Evolutionary conservation across 2,888 invertebrate genomes (phyloP).

Genomic region (Apotomis turbidana): DNA sequence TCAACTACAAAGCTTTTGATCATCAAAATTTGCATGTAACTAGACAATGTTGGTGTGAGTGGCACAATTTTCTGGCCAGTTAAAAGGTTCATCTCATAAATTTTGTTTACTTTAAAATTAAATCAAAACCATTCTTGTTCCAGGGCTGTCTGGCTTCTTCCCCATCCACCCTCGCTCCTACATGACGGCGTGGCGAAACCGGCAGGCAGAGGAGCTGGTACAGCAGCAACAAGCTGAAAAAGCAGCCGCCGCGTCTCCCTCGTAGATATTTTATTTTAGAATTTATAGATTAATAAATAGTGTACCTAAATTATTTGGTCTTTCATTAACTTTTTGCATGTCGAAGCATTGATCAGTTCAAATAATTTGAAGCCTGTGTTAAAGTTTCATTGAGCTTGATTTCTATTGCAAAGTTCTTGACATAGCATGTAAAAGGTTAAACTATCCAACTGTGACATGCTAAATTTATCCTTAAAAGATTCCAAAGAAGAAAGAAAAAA

Average conservation of each 20-base stretch:
- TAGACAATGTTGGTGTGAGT: too few relatives aligned
- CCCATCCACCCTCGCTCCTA: constrained; percentile 94
- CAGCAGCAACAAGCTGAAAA: constrained; percentile 61
- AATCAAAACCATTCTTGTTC: constrained; percentile 38
- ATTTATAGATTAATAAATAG: constrained; percentile 36
- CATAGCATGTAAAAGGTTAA: too few relatives aligned
- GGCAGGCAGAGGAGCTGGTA: constrained; percentile 67
- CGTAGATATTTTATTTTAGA: constrained; percentile 43
- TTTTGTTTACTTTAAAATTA: not conserved
- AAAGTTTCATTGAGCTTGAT: too few relatives aligned
- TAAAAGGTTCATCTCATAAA: not conserved
- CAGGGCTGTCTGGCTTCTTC: constrained; percentile 90
- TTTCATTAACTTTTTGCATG: not conserved
- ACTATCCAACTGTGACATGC: too few relatives aligned
- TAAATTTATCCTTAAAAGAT: too few relatives aligned
- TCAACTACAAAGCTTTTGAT: too few relatives aligned
- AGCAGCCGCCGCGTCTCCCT: constrained; percentile 44
- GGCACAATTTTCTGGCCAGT: too few relatives aligned
- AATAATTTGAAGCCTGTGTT: too few relatives aligned
- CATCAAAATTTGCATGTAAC: too few relatives aligned
- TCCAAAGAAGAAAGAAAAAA: too few relatives aligned
- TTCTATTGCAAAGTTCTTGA: too few relatives aligned
- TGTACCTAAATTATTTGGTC: constrained; percentile 1
- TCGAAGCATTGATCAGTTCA: too few relatives aligned
- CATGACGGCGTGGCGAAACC: constrained; percentile 91